Percentiles rank a stretch among this genome's conserved stretches.
Conservation (phyloP, 2,113 vertebrate genomes). For the Mormoops blainvillei region DNA sequence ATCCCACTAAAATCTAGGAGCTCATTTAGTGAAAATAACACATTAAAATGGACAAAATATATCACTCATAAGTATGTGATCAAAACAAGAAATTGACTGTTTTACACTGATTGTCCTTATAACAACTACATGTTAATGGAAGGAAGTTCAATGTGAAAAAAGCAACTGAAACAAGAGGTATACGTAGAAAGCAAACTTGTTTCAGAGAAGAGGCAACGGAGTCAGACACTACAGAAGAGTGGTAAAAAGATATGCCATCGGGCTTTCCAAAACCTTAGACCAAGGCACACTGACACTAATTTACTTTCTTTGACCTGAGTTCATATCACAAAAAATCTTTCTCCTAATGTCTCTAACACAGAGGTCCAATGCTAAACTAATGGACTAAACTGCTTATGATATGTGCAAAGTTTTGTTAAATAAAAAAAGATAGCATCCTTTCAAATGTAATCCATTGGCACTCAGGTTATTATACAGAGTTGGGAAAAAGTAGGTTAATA, state of each 20-base stretch:
- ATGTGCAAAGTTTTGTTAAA: background rate
- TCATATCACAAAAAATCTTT: background rate
- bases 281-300: background rate
- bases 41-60: background rate
- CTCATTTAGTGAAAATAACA: background rate
- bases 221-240: background rate
- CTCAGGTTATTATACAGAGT: background rate
- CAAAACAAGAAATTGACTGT: background rate
- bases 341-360: background rate
- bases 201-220: background rate
- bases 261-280: background rate
- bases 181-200: background rate
- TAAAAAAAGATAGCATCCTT: background rate
- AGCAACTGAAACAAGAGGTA: background rate
- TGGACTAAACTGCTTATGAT: background rate
- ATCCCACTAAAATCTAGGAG: background rate
- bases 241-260: fast-evolving
- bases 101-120: background rate
- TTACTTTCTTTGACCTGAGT: background rate
- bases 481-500: background rate
- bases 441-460: background rate
- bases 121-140: background rate
- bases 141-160: background rate
- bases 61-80: background rate
- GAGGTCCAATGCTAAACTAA: background rate